A percentile compares a stretch with the other conserved stretches of the same genome.
Conservation (phyloP, 2,888 invertebrate genomes). For the Phaedon cochleariae region DNA sequence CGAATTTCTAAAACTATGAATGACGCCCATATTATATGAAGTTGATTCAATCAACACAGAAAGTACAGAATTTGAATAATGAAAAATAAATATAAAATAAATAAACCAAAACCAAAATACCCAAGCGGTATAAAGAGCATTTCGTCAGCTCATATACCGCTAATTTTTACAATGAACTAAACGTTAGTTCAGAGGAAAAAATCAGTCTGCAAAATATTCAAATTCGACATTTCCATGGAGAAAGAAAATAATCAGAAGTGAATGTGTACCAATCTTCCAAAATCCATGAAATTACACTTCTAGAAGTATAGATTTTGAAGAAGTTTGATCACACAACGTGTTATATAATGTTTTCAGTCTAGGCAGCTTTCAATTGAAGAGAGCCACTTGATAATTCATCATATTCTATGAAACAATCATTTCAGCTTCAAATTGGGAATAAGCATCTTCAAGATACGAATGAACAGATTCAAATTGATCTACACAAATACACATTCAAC, state of each 20-base stretch:
- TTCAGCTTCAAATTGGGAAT: no score
- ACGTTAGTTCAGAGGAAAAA: constrained; percentile 41
- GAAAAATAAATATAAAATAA: constrained; percentile 15
- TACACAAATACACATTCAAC: no score
- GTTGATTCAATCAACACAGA: neutral
- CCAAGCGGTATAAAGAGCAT: constrained; percentile 8
- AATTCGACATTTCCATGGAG: constrained; percentile 1
- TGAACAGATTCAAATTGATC: no score
- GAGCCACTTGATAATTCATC: no score
- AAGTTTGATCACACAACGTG: no score
- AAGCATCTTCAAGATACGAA: no score
- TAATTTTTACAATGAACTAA: constrained; percentile 41
- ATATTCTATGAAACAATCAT: no score
- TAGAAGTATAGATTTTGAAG: no score
- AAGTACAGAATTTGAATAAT: constrained; percentile 2
- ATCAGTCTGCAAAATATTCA: constrained; percentile 17
- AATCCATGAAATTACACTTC: no score
- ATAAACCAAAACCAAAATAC: constrained; percentile 18
- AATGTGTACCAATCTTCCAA: neutral
- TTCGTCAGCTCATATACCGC: neutral
- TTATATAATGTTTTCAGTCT: no score
- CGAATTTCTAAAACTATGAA: constrained; percentile 15
- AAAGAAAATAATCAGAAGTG: neutral
- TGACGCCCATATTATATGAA: neutral
- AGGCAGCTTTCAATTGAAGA: no score